Base-by-base conservation (phyloP, 2,888 invertebrate genomes). In the Megamerina dolium region DNA sequence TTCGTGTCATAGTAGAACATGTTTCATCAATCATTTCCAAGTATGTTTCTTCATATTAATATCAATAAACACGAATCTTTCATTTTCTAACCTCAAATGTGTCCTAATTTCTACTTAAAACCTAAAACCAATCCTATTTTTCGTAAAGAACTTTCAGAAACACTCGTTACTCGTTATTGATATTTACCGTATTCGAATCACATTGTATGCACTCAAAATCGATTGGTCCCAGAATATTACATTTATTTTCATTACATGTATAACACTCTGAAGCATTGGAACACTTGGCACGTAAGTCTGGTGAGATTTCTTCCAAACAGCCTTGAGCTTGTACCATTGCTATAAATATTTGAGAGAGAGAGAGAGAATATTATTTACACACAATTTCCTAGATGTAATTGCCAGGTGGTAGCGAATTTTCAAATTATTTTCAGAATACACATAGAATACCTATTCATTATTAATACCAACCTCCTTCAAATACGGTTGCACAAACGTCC, bases 401-500 rank as follows among this genome's bases (percentile, higher is more conserved):
- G n/a, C n/a, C n/a, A n/a, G n/a, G n/a, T n/a, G n/a, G n/a, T n/a
- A n/a, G n/a, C n/a, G n/a, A n/a, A n/a, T n/a, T n/a, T n/a, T n/a
- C n/a, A n/a, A n/a, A n/a, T n/a, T n/a, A n/a, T n/a, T n/a, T n/a
- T n/a, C n/a, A n/a, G n/a, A n/a, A n/a, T n/a, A n/a, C n/a, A n/a
- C n/a, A n/a, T n/a, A n/a, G n/a, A n/a, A n/a, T n/a, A n/a, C n/a
- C n/a, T 36, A 14, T 2, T 20, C 9, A 34, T 30, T 16, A 27
- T 5, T 27, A 26, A 16, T 34, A 51, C 61, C 51, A 41, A 68
- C 69, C 53, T 37, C 57, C 49, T 8, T 64, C 57, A 37, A 57
- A 68, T 13, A 68, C 46, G 12, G 66, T 61, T 13, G 61, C 59
- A 43, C 70, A 69, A 26, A 60, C 56, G 49, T 69, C 70, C 51